phyloP scores from a whole-genome alignment of 1,140 invertebrate genomes.

The Andrena cerasifolii region DNA sequence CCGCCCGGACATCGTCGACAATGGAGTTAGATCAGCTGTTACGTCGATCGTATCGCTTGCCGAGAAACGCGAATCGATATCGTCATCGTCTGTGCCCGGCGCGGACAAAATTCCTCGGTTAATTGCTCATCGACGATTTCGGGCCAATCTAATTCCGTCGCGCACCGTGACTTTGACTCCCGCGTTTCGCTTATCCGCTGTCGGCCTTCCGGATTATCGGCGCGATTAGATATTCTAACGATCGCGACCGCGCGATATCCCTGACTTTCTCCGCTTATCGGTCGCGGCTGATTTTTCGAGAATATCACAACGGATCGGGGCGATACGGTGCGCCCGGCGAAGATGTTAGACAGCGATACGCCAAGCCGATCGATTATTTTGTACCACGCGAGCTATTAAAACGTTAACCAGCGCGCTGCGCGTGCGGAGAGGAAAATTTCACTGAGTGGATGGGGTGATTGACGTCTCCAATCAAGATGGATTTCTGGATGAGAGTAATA shows the following conservation, averaged over 20 bases:
- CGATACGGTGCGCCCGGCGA: no score
- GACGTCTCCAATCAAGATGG: no score
- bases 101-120: constrained; percentile 29
- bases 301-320: constrained; percentile 18
- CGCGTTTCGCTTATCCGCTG: constrained; percentile 15
- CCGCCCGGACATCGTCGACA: constrained; percentile 30
- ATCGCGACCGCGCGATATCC: constrained; percentile 43
- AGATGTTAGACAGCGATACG: not conserved
- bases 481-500: no score
- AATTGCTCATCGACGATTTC: constrained; percentile 20
- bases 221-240: constrained; percentile 58
- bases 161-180: constrained; percentile 23
- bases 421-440: no score
- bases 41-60: constrained; percentile 46
- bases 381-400: no score
- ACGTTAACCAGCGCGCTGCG: no score
- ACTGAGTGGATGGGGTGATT: no score
- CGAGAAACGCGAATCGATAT: constrained; percentile 49
- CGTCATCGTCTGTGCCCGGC: not conserved
- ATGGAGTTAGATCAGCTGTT: constrained; percentile 47
- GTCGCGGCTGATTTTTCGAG: constrained; percentile 41
- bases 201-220: constrained; percentile 38
- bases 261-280: constrained; percentile 59
- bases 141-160: not conserved
- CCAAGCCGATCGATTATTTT: constrained; percentile 5